phyloP scores from a whole-genome alignment of 2,888 invertebrate genomes.

The Panzeria rudis region DNA sequence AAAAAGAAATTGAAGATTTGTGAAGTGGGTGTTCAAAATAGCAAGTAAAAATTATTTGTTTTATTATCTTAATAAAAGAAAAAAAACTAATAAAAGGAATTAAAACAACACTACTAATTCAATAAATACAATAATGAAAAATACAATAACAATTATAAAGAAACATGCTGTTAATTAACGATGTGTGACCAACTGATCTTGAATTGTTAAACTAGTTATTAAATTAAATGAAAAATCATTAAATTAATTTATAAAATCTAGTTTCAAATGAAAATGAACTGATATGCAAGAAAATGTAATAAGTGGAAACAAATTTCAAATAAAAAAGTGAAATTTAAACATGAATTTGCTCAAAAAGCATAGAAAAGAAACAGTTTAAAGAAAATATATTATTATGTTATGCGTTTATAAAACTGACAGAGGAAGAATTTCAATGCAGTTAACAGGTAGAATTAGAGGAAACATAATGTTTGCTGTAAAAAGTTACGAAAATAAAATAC shows the following conservation, averaged over 20 bases:
- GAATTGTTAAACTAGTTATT: conserved; percentile 52
- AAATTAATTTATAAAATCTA: conserved; percentile 38
- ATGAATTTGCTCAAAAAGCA: background rate
- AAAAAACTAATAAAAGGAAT: background rate
- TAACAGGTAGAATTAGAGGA: background rate
- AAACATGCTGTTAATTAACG: conserved; percentile 47
- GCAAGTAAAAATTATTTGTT: background rate
- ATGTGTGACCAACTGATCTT: conserved; percentile 66
- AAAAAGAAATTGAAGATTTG: background rate
- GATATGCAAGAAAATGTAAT: conserved; percentile 7
- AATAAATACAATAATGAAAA: conserved; percentile 11
- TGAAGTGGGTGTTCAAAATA: background rate
- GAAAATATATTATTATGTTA: background rate
- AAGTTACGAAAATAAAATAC: too few species aligned
- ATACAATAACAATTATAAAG: conserved; percentile 7
- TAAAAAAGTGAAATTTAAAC: conserved; percentile 45
- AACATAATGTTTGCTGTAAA: background rate
- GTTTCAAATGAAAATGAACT: conserved; percentile 51
- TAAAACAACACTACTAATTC: background rate
- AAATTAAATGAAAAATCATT: conserved; percentile 55
- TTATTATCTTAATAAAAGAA: conserved; percentile 3
- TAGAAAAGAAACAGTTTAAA: background rate
- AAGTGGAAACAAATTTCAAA: conserved; percentile 6
- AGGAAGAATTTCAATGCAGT: background rate
- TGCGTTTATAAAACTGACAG: background rate